These are phyloP conservation scores for Clepsis dumicolana DNA, from an alignment of 2,888 invertebrate genomes.

Conservation along the genomic window DNA sequence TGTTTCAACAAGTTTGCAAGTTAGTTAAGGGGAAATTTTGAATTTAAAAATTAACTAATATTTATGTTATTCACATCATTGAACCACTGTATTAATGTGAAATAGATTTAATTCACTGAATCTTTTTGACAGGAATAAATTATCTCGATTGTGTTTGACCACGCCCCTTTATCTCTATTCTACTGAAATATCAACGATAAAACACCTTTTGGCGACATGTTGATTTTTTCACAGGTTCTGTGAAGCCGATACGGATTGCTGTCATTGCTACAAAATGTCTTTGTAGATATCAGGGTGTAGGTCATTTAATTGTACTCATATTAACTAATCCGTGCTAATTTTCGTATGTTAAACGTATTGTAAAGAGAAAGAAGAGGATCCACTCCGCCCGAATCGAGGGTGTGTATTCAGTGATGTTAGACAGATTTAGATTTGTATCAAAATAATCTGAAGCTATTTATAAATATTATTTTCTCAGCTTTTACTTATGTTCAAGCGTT, in stretches of 20 bases:
- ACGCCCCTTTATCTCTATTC: conserved; percentile 67
- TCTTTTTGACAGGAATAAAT: conserved; percentile 56
- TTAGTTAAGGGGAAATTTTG: neutral
- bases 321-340: conserved; percentile 79
- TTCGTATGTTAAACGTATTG: conserved; percentile 73
- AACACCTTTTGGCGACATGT: conserved; percentile 84
- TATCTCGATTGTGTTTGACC: conserved; percentile 67
- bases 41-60: neutral
- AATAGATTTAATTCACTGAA: conserved; percentile 23
- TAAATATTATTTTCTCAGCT: conserved; percentile 87
- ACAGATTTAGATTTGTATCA: conserved; percentile 85
- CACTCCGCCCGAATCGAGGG: conserved; percentile 82
- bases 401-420: conserved; percentile 83
- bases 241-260: conserved; percentile 85
- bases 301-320: conserved; percentile 82
- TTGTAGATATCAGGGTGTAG: conserved; percentile 86
- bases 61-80: neutral
- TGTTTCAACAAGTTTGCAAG: neutral
- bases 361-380: conserved; percentile 80
- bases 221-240: conserved; percentile 85
- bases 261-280: conserved; percentile 86
- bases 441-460: conserved; percentile 86
- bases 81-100: conserved; percentile 3
- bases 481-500: conserved; percentile 86
- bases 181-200: conserved; percentile 74